Conservation (phyloP, 2,113 vertebrate species). For the Jacana jacana region DNA sequence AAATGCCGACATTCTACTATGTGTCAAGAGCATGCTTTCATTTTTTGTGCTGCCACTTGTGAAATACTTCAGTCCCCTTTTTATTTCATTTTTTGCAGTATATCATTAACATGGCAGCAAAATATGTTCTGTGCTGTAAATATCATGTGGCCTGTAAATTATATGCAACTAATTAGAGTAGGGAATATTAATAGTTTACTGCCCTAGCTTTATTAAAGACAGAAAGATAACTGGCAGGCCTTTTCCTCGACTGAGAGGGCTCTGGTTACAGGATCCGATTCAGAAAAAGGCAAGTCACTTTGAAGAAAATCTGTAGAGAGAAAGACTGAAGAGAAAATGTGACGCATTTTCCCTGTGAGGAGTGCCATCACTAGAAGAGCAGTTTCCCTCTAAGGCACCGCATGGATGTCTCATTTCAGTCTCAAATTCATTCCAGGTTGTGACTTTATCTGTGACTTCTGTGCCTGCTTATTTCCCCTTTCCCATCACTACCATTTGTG, state of each 20-base stretch:
- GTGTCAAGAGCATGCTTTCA: background rate
- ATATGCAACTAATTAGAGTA: background rate
- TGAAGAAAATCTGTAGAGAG: background rate
- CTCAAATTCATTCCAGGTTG: conserved; percentile 16
- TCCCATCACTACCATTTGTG: background rate
- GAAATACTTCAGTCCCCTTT: background rate
- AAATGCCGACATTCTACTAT: background rate
- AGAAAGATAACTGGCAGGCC: background rate
- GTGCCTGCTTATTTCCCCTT: background rate
- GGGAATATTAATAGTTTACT: background rate
- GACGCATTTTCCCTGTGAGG: background rate
- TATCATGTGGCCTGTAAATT: background rate
- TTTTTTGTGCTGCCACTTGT: background rate
- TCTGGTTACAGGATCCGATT: background rate
- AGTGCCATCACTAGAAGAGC: background rate
- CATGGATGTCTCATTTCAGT: background rate
- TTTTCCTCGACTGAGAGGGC: background rate
- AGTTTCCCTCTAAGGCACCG: background rate
- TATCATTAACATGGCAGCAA: background rate
- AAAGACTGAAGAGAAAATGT: background rate
- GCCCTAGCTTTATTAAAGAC: background rate
- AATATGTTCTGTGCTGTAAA: background rate
- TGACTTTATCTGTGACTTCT: conserved; percentile 2
- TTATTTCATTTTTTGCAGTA: background rate
- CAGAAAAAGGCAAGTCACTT: background rate